Evolutionary conservation across 2,888 invertebrate species (phyloP), one percentile per base, ranked within the genome.

Genomic region (Diplazon laetatorius): DNA sequence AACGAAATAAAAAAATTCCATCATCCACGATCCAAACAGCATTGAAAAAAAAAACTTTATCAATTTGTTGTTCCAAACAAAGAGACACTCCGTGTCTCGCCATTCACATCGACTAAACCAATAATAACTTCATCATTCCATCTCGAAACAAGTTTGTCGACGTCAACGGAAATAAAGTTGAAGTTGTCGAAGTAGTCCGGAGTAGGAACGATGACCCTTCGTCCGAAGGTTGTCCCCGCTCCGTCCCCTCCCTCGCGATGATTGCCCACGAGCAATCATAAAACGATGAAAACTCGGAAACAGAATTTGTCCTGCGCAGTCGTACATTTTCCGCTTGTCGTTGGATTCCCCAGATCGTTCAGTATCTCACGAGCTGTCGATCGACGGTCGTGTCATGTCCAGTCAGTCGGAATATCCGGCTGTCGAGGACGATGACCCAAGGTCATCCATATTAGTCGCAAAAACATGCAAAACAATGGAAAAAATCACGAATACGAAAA

Each of bases 281-380:
- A 1, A 16, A 14, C 20, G 22, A 18, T 14, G 30, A 66, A 42
- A 8, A 14, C 35, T 25, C 10, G 18, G n/a, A 52, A 62, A 55
- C n/a, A n/a, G n/a, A n/a, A n/a, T 8, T 8, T 14, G 16, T 30
- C 16, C 20, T 39, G 74, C 74, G 74, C 74, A 74, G n/a, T 59
- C 60, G 52, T 20, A 6, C 30, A 14, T 14, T 20, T 39, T 37
- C n/a, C 12, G 20, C 3, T 20, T 2, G 6, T 16, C 12, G 2
- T 30, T 20, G 14, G 14, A 30, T 30, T n/a, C 8, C n/a, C n/a
- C 4, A n/a, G 12, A 46, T 48, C 22, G 0, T 18, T 52, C 62
- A 71, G 35, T 57, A 16, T 59, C 20, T 20, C 16, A 14, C 9
- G 25, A 72, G 68, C 39, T 42, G 14, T 59, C 39, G 60, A 48